Evolutionary conservation across 1,140 invertebrate species (phyloP), one percentile per base, ranked within the genome.

Genomic region (Heliconius congener): DNA sequence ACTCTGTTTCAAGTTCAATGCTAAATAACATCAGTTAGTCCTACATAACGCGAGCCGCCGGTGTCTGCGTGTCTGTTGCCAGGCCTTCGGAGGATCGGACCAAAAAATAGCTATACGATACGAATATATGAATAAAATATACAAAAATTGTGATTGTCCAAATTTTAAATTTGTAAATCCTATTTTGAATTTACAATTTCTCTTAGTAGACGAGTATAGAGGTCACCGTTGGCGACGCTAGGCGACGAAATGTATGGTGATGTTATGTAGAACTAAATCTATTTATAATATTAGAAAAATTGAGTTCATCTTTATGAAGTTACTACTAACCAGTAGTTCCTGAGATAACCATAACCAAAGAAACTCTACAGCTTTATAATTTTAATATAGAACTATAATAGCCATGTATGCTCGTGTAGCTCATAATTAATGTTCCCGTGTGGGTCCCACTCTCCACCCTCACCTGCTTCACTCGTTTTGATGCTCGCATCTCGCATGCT

Each of bases 1-100:
- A 42, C 37, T 76, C 30, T 72, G 78, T 72, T 79, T 79, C 73
- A 79, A 79, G 78, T 79, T 79, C 78, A 79, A 79, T 75, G 78
- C 71, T 71, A 73, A 78, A 52, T 73, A 39, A 72, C 42, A 66
- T 30, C 27, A 13, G 60, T 13, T 3, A 27, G 60, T 30, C 60
- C 23, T 66, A 66, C 27, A 27, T 27, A 27, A 2, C 60, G 60
- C 60, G 23, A 66, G 23, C 11, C n/a, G 6, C 60, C 60, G 11
- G 60, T 0, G 18, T 6, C 50, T 52, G 18, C 0, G 50, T 1
- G 27, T 0, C 23, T 66, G 60, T 66, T 30, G 60, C 27, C 23
- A 66, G 23, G 60, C 23, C 60, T 6, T 30, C 23, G 60, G 2
- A 23, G 60, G 13, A 30, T 18, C 60, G 60, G 3, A 66, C 60